These are phyloP conservation scores for Cryptocephalus moraei DNA, from an alignment of 2,888 invertebrate species.

Conservation along the genomic window DNA sequence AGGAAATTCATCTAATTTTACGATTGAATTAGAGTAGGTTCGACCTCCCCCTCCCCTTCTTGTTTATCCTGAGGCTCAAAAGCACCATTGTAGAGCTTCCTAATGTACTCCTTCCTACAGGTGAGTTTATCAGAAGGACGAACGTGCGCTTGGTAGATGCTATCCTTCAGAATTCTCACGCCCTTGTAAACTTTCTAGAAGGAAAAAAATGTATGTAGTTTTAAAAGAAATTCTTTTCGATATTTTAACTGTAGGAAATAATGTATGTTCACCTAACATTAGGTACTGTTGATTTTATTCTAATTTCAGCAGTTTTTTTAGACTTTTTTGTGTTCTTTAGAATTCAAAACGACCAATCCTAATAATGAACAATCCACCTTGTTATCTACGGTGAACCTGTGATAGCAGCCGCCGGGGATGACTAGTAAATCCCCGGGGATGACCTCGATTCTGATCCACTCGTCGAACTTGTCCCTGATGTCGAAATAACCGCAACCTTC, in stretches of 20 bases:
- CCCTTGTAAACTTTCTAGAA: slow-evolving; percentile 72
- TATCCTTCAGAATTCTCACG: slow-evolving; percentile 79
- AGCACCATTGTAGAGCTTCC: slow-evolving; percentile 42
- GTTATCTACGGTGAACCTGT: slow-evolving; percentile 79
- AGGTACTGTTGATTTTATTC: too few relatives aligned
- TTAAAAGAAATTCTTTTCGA: too few relatives aligned
- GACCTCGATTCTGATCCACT: slow-evolving; percentile 84
- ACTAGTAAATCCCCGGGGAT: slow-evolving; percentile 75
- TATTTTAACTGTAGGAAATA: too few relatives aligned
- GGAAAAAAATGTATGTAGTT: slow-evolving; percentile 10
- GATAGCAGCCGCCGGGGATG: slow-evolving; percentile 89
- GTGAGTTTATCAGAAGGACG: slow-evolving; percentile 75
- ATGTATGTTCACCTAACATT: too few relatives aligned
- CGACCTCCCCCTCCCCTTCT: neutral
- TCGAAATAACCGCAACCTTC: slow-evolving; percentile 91
- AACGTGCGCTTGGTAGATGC: slow-evolving; percentile 82
- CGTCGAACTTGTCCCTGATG: slow-evolving; percentile 68
- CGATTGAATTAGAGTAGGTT: neutral
- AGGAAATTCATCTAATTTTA: too few relatives aligned
- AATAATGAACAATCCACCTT: slow-evolving; percentile 42
- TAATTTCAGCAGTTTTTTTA: too few relatives aligned
- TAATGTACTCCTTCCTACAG: slow-evolving; percentile 59
- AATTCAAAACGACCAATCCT: too few relatives aligned
- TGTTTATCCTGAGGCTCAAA: slow-evolving; percentile 7
- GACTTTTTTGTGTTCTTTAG: too few relatives aligned